Conservation (phyloP, 2,797 vertebrate species). For the Sorex maritimensis region DNA sequence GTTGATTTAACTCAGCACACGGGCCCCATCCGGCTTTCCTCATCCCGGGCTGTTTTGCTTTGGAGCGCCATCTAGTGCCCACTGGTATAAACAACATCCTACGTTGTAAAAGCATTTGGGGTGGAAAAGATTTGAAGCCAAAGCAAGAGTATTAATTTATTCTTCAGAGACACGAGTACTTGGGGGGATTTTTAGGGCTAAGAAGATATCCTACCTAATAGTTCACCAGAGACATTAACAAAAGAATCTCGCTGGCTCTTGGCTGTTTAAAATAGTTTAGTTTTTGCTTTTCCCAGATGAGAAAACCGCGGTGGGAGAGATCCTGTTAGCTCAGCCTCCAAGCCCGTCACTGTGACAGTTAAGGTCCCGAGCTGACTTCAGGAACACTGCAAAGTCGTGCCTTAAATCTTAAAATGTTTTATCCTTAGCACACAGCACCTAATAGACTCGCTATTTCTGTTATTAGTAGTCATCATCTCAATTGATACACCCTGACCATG, state of each 20-base stretch:
- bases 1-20: neutral
- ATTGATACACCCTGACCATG: no score
- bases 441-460: neutral
- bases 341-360: neutral
- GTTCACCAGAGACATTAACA: no score
- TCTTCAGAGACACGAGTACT: neutral
- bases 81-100: neutral
- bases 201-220: no score
- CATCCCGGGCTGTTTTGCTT: neutral
- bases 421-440: neutral
- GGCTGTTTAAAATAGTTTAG: no score
- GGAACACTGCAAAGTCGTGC: neutral
- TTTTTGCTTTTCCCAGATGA: neutral
- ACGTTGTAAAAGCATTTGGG: neutral
- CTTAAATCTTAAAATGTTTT: neutral
- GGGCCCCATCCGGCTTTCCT: rapidly evolving
- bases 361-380: neutral
- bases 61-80: neutral
- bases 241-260: neutral
- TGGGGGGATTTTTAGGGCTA: neutral
- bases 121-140: neutral
- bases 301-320: rapidly evolving
- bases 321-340: neutral
- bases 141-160: neutral
- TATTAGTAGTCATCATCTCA: neutral